Conservation (phyloP, 1,140 invertebrate species). For the Tribolium madens region DNA sequence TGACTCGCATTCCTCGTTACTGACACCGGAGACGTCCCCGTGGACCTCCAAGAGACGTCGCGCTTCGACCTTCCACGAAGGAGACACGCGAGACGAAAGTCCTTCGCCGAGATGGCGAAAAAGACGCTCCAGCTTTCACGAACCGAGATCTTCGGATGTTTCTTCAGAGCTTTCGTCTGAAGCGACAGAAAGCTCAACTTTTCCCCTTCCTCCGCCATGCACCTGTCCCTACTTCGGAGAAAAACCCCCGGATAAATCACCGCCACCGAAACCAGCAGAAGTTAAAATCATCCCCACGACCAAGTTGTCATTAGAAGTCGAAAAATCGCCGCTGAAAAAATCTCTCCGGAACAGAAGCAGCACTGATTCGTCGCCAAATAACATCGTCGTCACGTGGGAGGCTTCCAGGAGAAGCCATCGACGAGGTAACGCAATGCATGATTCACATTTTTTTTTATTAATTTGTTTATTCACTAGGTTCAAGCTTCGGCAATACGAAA, state of each 20-base stretch:
- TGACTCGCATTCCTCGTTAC: slow-evolving; percentile 56
- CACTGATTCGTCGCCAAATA: slow-evolving; percentile 57
- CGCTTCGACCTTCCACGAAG: slow-evolving; percentile 71
- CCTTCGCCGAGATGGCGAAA: slow-evolving; percentile 62
- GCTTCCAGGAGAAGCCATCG: slow-evolving; percentile 67
- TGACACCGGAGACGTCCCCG: slow-evolving; percentile 51
- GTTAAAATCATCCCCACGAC: slow-evolving; percentile 69
- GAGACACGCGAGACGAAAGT: slow-evolving; percentile 62
- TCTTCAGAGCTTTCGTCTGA: slow-evolving; percentile 26
- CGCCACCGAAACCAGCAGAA: slow-evolving; percentile 66
- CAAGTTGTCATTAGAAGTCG: slow-evolving; percentile 51
- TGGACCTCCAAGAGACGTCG: slow-evolving; percentile 64
- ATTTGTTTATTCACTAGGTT: slow-evolving; percentile 61
- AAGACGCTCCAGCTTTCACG: slow-evolving; percentile 70
- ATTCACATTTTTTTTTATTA: background rate
- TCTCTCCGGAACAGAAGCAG: slow-evolving; percentile 45
- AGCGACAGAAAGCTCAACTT: slow-evolving; percentile 53
- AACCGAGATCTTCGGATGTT: slow-evolving; percentile 36
- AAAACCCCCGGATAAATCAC: slow-evolving; percentile 67
- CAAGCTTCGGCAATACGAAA: slow-evolving; percentile 72
- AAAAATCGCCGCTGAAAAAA: slow-evolving; percentile 58
- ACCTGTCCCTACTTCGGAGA: slow-evolving; percentile 84
- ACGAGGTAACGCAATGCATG: slow-evolving; percentile 52
- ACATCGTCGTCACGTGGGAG: slow-evolving; percentile 75
- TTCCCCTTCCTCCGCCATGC: slow-evolving; percentile 77